Evolutionary conservation across 2,797 vertebrate species (phyloP).

Genomic region (Myripristis jacobus): DNA sequence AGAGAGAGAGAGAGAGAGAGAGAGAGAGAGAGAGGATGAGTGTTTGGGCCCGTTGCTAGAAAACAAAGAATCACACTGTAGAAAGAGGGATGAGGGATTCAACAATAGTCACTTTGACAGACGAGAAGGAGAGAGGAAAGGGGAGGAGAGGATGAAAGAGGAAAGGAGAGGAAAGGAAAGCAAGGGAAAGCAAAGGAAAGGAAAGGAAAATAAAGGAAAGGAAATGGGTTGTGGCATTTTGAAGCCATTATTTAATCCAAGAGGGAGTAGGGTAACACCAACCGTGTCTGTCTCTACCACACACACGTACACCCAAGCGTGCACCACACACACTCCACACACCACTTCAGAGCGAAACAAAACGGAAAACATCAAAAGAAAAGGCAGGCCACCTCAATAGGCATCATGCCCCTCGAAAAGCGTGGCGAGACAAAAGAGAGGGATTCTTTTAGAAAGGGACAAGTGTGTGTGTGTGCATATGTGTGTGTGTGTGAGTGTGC

Average conservation of each 20-base stretch:
- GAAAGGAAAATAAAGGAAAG: not conserved
- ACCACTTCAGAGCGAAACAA: slow-evolving; percentile 31
- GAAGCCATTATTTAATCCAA: slow-evolving; percentile 23
- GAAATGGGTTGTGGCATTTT: slow-evolving; percentile 16
- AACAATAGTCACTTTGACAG: slow-evolving; percentile 71
- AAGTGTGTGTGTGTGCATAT: slow-evolving; percentile 44
- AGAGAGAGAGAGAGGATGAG: slow-evolving; percentile 52
- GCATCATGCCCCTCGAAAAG: slow-evolving; percentile 61
- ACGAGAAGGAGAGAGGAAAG: slow-evolving; percentile 1
- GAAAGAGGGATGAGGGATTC: slow-evolving; percentile 8
- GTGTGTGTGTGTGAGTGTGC: slow-evolving; percentile 3
- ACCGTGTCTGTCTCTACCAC: not conserved
- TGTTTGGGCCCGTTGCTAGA: slow-evolving; percentile 75
- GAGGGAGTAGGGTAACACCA: slow-evolving; percentile 15
- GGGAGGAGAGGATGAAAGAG: slow-evolving; percentile 10
- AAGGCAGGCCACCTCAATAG: slow-evolving; percentile 60
- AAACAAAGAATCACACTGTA: slow-evolving; percentile 54
- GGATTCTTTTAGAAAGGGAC: slow-evolving; percentile 63
- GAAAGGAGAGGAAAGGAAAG: not conserved
- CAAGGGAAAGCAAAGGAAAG: not conserved
- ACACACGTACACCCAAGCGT: not conserved
- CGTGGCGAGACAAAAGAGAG: slow-evolving; percentile 73
- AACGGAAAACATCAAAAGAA: slow-evolving; percentile 34
- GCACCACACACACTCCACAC: not conserved
- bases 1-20: slow-evolving; percentile 4